Base-by-base conservation (phyloP, 2,797 vertebrate genomes). In the Typhlichthys eigenmanni region DNA sequence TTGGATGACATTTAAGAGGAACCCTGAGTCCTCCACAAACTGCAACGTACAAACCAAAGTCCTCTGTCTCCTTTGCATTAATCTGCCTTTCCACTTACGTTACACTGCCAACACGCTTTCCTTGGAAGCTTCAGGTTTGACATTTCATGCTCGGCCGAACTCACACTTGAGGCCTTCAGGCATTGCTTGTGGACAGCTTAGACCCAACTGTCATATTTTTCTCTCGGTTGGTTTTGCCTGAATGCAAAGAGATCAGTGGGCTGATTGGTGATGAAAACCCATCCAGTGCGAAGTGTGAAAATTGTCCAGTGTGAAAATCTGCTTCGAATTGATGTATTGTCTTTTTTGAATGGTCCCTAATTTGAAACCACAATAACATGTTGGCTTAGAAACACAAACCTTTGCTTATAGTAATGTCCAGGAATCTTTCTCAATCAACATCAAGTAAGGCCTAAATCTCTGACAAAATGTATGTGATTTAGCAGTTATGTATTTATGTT, bases 181-280 rank as follows among this genome's bases (percentile, higher is more conserved):
- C 85, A 80, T 80, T 75, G 73, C 84, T 85, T 86, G 85, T 72
- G 85, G 88, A 82, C 83, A 83, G 79, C 84, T 71, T 67, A 57
- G 83, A 85, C 85, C 87, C 82, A 80, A 84, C 85, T 85, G 87
- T 88, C 85, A 87, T 76, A 78, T 75, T 85, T 75, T 72, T 66
- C 78, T 80, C 78, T 83, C 76, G 77, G 62, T 81, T 80, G 85
- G 85, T 86, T 89, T 82, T 85, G 85, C 66, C 72, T 77, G 76
- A 90, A 87, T 81, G 86, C 84, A 82, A 72, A 87, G 67, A 72
- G 79, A 89, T 88, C 80, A 74, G 69, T 75, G 80, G 13, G 83
- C 77, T 85, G 86, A 85, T 76, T 79, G 85, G 87, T 79, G 88
- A 86, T 88, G 87, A 90, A 89, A 91, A 84, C 79, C 78, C 72